phyloP scores from a whole-genome alignment of 2,113 vertebrate species.

The Petrocephalus microphthalmus region DNA sequence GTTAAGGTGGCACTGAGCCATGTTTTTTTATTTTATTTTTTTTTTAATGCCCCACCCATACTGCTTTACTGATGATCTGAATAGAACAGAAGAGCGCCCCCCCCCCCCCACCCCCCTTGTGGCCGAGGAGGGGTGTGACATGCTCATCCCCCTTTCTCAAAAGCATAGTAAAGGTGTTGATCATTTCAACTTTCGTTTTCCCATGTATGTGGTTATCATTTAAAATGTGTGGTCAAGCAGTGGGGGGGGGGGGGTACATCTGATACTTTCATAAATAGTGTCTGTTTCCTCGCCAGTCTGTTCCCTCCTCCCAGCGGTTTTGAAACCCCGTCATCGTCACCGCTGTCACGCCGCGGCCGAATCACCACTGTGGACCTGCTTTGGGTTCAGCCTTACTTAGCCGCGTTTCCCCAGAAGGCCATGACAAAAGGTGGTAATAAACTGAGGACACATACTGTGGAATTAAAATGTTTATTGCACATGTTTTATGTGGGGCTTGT shows the following conservation, averaged over 20 bases:
- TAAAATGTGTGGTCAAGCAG: neutral
- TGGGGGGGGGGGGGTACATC: neutral
- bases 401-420: neutral
- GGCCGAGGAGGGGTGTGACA: too few relatives aligned
- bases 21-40: neutral
- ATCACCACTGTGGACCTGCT: neutral
- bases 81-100: neutral
- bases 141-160: neutral
- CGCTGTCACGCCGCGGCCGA: neutral
- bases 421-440: neutral
- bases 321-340: neutral
- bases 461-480: slow-evolving; percentile 24
- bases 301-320: neutral
- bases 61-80: neutral
- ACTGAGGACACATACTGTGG: neutral
- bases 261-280: neutral
- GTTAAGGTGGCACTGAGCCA: neutral
- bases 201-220: neutral
- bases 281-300: neutral
- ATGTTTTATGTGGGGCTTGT: slow-evolving; percentile 9
- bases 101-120: too few relatives aligned
- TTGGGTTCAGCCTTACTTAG: neutral
- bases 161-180: neutral
- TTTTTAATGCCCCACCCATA: neutral
- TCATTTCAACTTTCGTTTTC: neutral